These are phyloP conservation scores for Octomys mimax DNA, from an alignment of 2,797 vertebrate species.

Conservation along the genomic window DNA sequence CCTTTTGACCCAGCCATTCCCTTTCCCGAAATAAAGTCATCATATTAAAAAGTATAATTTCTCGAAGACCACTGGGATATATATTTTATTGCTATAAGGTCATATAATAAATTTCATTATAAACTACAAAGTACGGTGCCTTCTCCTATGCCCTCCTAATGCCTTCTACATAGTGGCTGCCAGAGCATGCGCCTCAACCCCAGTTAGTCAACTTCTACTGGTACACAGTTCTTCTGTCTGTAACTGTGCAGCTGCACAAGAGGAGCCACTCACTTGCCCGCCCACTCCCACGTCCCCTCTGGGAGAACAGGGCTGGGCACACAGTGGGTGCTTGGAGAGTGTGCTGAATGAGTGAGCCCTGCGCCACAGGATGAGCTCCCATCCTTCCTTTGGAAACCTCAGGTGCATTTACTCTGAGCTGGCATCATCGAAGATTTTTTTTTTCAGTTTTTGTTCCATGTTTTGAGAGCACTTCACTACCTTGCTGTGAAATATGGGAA, in stretches of 20 bases:
- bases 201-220: slow-evolving; percentile 25
- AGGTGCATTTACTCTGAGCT: not conserved
- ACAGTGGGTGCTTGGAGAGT: not conserved
- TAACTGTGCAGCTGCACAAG: not conserved
- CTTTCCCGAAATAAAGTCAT: not conserved
- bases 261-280: not conserved
- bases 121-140: not conserved
- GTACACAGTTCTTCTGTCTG: not conserved
- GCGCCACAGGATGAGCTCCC: not conserved
- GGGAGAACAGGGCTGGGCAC: not conserved
- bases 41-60: not conserved
- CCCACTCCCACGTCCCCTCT: not conserved
- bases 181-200: not conserved
- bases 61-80: not conserved
- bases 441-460: not conserved
- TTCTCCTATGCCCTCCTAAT: not conserved
- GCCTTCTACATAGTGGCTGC: not conserved
- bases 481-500: slow-evolving; percentile 19
- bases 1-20: not conserved
- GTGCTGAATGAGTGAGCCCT: slow-evolving; percentile 7
- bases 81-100: not conserved
- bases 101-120: slow-evolving; percentile 21
- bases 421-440: not conserved
- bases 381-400: slow-evolving; percentile 6
- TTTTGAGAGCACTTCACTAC: slow-evolving; percentile 18